Percentiles rank a stretch among this genome's conserved stretches.
phyloP scores from a whole-genome alignment of 2,888 invertebrate species.

The Drosophila rubida region DNA sequence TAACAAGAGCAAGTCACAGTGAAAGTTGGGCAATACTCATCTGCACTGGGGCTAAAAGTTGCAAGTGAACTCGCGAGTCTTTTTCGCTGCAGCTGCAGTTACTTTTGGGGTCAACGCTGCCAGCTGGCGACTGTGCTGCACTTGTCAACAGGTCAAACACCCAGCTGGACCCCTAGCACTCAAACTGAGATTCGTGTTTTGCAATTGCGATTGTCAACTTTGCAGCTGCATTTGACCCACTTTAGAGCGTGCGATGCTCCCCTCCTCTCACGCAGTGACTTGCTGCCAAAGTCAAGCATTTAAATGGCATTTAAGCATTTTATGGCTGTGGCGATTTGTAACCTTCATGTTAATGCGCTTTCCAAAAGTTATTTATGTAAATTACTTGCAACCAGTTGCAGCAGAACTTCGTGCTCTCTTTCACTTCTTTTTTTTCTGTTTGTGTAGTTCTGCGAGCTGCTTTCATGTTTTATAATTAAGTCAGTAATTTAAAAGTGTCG shows the following conservation, averaged over 20 bases:
- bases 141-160: constrained; percentile 64
- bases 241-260: background rate
- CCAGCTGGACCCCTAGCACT: constrained; percentile 19
- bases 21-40: constrained; percentile 11
- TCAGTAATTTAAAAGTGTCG: constrained; percentile 78
- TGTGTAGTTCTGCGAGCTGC: constrained; percentile 20
- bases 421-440: background rate
- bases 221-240: constrained; percentile 56
- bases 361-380: constrained; percentile 73
- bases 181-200: constrained; percentile 4
- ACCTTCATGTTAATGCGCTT: constrained; percentile 72
- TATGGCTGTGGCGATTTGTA: constrained; percentile 68
- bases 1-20: background rate
- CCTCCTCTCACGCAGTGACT: background rate
- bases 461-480: constrained; percentile 79
- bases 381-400: constrained; percentile 59
- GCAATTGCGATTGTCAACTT: constrained; percentile 12
- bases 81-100: constrained; percentile 9
- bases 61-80: constrained; percentile 29
- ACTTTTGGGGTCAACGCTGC: constrained; percentile 37
- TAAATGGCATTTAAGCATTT: constrained; percentile 72
- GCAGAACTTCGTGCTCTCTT: background rate
- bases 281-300: constrained; percentile 56
- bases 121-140: constrained; percentile 33
- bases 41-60: constrained; percentile 42